These are phyloP conservation scores for Echinometra lucunter DNA, from an alignment of 53 echinoderm and acorn worm species.

Conservation along the genomic window DNA sequence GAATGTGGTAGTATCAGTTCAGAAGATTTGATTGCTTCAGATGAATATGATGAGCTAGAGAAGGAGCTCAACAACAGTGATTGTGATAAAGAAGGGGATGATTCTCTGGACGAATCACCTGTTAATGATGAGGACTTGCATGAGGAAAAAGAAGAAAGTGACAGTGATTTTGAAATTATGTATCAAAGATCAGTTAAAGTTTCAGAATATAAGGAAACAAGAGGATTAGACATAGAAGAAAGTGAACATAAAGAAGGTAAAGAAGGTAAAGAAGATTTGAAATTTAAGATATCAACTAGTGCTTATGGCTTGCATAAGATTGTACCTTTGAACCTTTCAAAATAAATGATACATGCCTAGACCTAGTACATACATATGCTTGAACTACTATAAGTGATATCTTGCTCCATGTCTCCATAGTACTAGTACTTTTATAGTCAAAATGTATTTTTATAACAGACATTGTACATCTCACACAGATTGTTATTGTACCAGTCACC, in stretches of 20 bases:
- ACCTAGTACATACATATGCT: too few relatives aligned
- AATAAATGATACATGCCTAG: background rate
- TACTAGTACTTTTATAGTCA: too few relatives aligned
- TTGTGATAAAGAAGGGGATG: background rate
- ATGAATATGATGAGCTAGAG: background rate
- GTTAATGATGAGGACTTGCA: background rate
- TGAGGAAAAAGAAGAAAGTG: constrained; percentile 11
- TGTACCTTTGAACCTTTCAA: constrained; percentile 11
- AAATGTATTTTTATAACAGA: too few relatives aligned
- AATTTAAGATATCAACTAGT: constrained; percentile 45
- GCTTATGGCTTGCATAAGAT: constrained; percentile 60
- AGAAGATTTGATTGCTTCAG: background rate
- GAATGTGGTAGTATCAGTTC: background rate
- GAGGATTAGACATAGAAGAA: background rate
- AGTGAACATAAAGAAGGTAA: background rate
- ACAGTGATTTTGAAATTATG: background rate
- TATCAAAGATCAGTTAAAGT: background rate
- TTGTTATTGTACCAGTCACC: too few relatives aligned
- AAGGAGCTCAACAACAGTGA: background rate
- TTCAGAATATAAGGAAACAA: background rate
- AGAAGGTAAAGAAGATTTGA: background rate
- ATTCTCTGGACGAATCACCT: background rate
- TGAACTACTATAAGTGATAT: too few relatives aligned
- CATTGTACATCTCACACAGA: too few relatives aligned
- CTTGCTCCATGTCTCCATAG: too few relatives aligned